Conservation (phyloP, 2,113 vertebrate genomes). For the Ahaetulla prasina region DNA sequence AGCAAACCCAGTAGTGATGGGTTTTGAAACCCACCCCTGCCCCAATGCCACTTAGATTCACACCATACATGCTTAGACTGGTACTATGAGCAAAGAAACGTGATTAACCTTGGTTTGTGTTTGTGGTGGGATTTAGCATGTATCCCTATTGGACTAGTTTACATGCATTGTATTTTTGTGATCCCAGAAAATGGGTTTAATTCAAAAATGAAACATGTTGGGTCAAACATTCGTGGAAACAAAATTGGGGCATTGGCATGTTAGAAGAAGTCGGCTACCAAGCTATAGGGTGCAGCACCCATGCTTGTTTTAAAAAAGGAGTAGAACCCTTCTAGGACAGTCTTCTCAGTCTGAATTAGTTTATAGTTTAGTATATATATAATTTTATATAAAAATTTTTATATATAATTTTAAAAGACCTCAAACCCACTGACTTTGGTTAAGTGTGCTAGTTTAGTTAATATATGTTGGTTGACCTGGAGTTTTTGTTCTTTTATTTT, state of each 20-base stretch:
- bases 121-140: background rate
- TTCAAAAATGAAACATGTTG: background rate
- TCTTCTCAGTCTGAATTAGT: background rate
- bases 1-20: no score
- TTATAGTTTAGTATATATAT: no score
- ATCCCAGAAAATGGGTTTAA: background rate
- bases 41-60: background rate
- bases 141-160: background rate
- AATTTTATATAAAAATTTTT: no score
- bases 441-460: background rate
- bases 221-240: background rate
- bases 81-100: background rate
- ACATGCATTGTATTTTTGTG: background rate
- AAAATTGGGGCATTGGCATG: background rate
- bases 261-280: background rate
- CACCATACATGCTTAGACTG: background rate
- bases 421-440: background rate
- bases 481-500: background rate
- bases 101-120: background rate
- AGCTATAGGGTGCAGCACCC: background rate
- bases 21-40: no score
- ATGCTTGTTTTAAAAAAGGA: background rate
- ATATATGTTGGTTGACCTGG: background rate
- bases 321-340: background rate
- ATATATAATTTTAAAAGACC: background rate